These are phyloP conservation scores for Mycetomoellerius zeteki DNA, from an alignment of 1,140 invertebrate genomes.

Conservation along the genomic window DNA sequence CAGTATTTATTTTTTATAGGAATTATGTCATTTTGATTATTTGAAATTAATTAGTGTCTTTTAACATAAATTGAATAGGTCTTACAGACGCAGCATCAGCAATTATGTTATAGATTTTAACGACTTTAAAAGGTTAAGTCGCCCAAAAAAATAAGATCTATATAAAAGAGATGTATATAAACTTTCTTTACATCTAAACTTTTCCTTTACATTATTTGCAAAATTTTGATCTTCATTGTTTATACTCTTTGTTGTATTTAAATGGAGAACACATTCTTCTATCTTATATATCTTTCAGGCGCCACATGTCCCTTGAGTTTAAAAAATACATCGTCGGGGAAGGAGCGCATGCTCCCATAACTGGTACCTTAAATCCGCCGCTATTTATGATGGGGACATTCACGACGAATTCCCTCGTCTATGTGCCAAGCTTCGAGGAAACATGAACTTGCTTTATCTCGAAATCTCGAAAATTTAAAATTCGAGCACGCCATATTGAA, in stretches of 20 bases:
- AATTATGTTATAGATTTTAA: too few species aligned
- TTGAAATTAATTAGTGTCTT: too few species aligned
- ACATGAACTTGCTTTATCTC: slow-evolving; percentile 69
- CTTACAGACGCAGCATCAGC: too few species aligned
- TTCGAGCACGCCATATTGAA: slow-evolving; percentile 69
- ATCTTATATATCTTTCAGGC: slow-evolving; percentile 67
- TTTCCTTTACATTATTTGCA: background rate
- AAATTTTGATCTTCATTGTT: slow-evolving; percentile 1
- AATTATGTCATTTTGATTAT: too few species aligned
- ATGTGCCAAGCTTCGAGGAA: background rate
- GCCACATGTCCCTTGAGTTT: slow-evolving; percentile 49
- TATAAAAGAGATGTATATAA: background rate
- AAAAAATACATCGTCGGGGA: slow-evolving; percentile 51
- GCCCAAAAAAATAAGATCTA: background rate
- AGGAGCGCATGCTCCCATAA: slow-evolving; percentile 60
- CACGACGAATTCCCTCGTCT: slow-evolving; percentile 62
- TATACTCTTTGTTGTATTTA: slow-evolving; percentile 40
- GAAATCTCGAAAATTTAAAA: slow-evolving; percentile 71
- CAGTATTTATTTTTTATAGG: too few species aligned
- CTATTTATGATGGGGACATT: slow-evolving; percentile 70
- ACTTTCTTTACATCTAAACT: background rate
- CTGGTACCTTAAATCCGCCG: slow-evolving; percentile 65
- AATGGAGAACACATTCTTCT: slow-evolving; percentile 56
- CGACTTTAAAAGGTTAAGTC: background rate
- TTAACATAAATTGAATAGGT: too few species aligned